Evolutionary conservation across 2,113 vertebrate species (phyloP), one percentile per base, ranked within the genome.

Genomic region (Gnathonemus echidnorhynchus): DNA sequence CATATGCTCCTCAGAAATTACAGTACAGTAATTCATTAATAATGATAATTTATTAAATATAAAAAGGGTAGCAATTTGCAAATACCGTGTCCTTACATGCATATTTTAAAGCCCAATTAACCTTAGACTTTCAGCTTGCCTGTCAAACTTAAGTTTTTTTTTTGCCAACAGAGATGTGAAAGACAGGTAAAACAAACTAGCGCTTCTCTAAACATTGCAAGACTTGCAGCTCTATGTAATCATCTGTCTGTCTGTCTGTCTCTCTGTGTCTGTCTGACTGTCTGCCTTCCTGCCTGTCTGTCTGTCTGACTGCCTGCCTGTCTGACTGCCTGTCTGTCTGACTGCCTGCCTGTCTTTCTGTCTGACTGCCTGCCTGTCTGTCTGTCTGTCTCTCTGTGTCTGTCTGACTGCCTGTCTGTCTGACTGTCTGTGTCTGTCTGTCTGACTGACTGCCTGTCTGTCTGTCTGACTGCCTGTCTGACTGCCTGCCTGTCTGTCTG

Each of bases 81-180:
- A 42, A 46, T 66, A 42, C 7, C 19, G 1, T 45, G 87, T 42
- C 53, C 46, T 52, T 24, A 88, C 49, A 24, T 88, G 35, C 53
- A 62, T 88, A 46, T 88, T 70, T 88, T 88, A 88, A 88, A 70
- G 42, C 58, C 9, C 88, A 88, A 74, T 88, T 88, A 88, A 27
- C 62, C 58, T 70, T 88, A 62, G 62, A 27, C 62, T 15, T 88
- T 24, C 62, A 45, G 48, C 31, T 53, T 89, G 53, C 74, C 77
- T 84, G 19, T 53, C 48, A 84, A 66, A 39, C 53, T 19, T 80
- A 35, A 42, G 53, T 74, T 19, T 42, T 15, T n/a, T 49, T 27
- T n/a, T 15, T 31, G n/a, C 11, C n/a, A 15, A 46, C 21, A 21
- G 7, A 50, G 7, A 88, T 62, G 11, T 48, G 62, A 42, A 27